Percentiles rank a stretch among this genome's conserved stretches.
Conservation (phyloP, 2,113 vertebrate genomes). For the Leucopternis melanops region DNA sequence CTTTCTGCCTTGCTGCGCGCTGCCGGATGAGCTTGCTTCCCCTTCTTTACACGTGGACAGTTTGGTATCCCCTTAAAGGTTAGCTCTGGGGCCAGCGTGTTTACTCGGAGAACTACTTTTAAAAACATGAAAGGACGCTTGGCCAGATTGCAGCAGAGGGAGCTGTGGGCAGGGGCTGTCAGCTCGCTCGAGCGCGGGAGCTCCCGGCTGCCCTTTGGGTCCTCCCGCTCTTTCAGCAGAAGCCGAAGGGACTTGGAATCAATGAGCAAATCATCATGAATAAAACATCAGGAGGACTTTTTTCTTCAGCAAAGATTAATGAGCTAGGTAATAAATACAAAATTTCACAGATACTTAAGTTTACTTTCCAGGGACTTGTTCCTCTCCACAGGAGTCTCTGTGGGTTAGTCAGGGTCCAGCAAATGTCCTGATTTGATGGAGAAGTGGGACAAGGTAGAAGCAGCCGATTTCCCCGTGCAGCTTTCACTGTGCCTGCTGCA, state of each 20-base stretch:
- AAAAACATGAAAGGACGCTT: background rate
- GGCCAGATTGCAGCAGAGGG: background rate
- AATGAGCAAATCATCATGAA: background rate
- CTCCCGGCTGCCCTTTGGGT: background rate
- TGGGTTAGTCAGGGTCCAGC: background rate
- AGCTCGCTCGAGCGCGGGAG: background rate
- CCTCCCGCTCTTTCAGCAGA: background rate
- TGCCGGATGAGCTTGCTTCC: background rate
- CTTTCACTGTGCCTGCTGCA: background rate
- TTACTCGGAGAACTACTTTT: background rate
- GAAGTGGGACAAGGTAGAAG: background rate
- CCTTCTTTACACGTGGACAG: background rate
- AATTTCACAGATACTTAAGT: conserved; percentile 38
- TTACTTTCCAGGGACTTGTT: conserved; percentile 16
- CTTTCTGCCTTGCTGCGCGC: background rate
- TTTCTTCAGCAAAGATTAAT: conserved; percentile 41
- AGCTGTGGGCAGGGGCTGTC: background rate
- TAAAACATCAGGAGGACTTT: conserved; percentile 10
- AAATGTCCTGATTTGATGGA: background rate
- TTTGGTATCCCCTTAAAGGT: background rate
- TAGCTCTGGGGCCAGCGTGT: background rate
- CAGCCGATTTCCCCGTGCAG: fast-evolving
- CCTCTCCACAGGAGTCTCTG: background rate
- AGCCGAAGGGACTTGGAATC: background rate
- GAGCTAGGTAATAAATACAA: conserved; percentile 25